Evolutionary conservation across 2,888 invertebrate genomes (phyloP).

Genomic region (Noctua pronuba): DNA sequence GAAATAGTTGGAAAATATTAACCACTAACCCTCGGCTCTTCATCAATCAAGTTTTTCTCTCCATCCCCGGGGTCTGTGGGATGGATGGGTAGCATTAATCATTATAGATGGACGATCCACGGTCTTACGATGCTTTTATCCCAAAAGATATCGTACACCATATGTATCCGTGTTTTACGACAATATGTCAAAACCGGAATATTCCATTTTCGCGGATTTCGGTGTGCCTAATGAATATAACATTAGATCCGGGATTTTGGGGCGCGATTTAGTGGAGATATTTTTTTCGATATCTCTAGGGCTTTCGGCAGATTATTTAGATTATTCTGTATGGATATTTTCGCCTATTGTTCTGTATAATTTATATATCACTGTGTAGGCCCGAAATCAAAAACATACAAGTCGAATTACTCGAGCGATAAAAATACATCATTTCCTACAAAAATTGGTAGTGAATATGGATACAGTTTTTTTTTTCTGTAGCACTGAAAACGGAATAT

Average conservation of each 20-base stretch:
- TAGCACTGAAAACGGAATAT: too few relatives aligned
- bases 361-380: not conserved
- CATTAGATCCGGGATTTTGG: constrained; percentile 44
- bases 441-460: not conserved
- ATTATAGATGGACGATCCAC: constrained; percentile 81
- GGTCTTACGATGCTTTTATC: constrained; percentile 78
- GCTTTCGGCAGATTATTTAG: constrained; percentile 18
- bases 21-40: constrained; percentile 73
- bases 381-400: not conserved
- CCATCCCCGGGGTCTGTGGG: constrained; percentile 75
- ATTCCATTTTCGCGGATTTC: constrained; percentile 53
- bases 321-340: constrained; percentile 6
- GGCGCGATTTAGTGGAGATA: constrained; percentile 19
- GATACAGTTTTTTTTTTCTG: not conserved
- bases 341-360: constrained; percentile 12
- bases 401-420: not conserved
- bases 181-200: constrained; percentile 64
- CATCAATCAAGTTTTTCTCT: constrained; percentile 87
- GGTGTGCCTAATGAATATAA: constrained; percentile 58
- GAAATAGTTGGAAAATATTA: constrained; percentile 79
- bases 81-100: constrained; percentile 87
- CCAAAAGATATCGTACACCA: constrained; percentile 70
- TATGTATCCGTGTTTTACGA: constrained; percentile 71
- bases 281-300: constrained; percentile 27
- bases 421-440: not conserved